Percentiles rank a stretch among this genome's conserved stretches.
These are phyloP conservation scores for Scrobipalpa costella DNA, from an alignment of 2,888 invertebrate species.

Conservation along the genomic window DNA sequence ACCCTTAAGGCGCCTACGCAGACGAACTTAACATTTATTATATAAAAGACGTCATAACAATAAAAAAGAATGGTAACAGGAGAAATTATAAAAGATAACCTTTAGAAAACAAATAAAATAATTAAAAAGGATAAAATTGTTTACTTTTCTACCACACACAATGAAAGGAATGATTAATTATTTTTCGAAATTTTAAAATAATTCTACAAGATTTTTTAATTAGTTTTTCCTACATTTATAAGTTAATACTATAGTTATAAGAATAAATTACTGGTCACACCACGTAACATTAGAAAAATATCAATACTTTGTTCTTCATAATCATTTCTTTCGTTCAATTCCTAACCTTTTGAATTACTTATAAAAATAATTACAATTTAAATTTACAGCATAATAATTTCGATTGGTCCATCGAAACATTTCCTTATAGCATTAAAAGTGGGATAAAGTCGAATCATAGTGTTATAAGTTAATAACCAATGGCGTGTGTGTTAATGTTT, in stretches of 20 bases:
- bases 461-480: too few species aligned
- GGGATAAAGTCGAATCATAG: too few species aligned
- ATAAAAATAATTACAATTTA: conserved; percentile 31
- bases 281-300: conserved; percentile 39
- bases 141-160: neutral
- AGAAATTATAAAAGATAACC: neutral
- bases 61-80: conserved; percentile 26
- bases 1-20: neutral
- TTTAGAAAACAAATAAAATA: neutral
- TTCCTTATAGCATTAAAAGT: too few species aligned
- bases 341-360: conserved; percentile 40
- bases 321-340: conserved; percentile 48
- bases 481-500: too few species aligned
- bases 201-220: neutral
- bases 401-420: too few species aligned
- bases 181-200: neutral
- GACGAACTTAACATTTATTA: neutral
- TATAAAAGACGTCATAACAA: neutral
- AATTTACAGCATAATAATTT: neutral
- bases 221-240: too few species aligned
- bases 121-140: neutral
- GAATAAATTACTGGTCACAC: conserved; percentile 20
- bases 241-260: conserved; percentile 4
- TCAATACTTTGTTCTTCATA: conserved; percentile 43
- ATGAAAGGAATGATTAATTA: conserved; percentile 1